Conservation (phyloP, 2,888 invertebrate species). For the Nomada fabriciana region DNA sequence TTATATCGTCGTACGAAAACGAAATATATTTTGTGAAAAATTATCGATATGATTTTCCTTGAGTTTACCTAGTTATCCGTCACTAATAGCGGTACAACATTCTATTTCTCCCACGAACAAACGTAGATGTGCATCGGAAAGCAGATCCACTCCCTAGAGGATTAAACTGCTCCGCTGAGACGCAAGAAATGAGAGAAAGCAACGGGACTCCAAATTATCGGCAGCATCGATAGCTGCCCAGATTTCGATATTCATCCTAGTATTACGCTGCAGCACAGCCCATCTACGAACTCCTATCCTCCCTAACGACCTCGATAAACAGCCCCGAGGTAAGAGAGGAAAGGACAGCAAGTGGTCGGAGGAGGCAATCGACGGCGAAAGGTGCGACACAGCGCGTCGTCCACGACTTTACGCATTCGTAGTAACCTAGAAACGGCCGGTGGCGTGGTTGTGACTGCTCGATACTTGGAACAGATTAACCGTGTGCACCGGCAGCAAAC, state of each 20-base stretch:
- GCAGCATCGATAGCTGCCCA: neutral
- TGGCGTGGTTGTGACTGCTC: slow-evolving; percentile 66
- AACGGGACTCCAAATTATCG: neutral
- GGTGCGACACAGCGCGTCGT: slow-evolving; percentile 61
- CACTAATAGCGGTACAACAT: no score
- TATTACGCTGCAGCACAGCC: neutral
- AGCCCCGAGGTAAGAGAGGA: slow-evolving; percentile 53
- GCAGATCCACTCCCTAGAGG: no score
- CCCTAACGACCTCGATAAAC: slow-evolving; percentile 65
- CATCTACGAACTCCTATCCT: slow-evolving; percentile 6
- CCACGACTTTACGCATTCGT: slow-evolving; percentile 72
- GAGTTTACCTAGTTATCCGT: no score
- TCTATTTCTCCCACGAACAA: no score
- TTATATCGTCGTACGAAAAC: no score
- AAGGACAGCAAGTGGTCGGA: slow-evolving; percentile 32
- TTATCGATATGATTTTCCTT: no score
- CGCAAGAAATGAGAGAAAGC: neutral
- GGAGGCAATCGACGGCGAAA: slow-evolving; percentile 66
- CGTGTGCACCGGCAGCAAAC: slow-evolving; percentile 35
- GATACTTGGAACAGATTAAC: slow-evolving; percentile 73
- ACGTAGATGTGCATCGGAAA: no score
- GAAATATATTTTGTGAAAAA: no score
- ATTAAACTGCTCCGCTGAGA: neutral
- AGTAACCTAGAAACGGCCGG: slow-evolving; percentile 79
- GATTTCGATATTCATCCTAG: slow-evolving; percentile 14